Conservation (phyloP, 2,888 invertebrate species). For the Harpalus rufipes region DNA sequence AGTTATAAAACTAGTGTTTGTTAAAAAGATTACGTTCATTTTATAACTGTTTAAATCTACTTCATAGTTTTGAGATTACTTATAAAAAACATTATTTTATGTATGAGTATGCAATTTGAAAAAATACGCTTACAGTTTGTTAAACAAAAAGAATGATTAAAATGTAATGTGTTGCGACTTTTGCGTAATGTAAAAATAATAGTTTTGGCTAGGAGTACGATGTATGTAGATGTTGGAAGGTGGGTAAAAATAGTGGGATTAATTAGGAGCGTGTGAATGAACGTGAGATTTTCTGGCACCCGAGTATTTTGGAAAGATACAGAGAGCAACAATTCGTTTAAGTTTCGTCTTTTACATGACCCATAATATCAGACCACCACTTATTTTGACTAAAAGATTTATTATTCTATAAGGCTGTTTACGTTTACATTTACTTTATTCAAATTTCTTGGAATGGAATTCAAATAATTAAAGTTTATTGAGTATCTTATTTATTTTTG, state of each 20-base stretch:
- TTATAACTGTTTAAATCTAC: too few relatives aligned
- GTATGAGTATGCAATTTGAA: neutral
- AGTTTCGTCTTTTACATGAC: neutral
- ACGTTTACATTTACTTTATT: too few relatives aligned
- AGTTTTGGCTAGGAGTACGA: neutral
- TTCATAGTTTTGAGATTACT: too few relatives aligned
- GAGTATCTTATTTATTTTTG: too few relatives aligned
- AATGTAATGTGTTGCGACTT: neutral
- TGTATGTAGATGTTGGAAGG: slow-evolving; percentile 24
- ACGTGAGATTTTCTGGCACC: slow-evolving; percentile 50
- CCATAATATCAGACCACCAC: neutral
- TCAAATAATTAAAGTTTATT: too few relatives aligned
- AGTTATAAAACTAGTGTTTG: too few relatives aligned
- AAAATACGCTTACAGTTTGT: neutral
- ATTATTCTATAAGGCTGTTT: too few relatives aligned
- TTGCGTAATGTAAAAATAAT: slow-evolving; percentile 4
- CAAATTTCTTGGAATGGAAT: too few relatives aligned
- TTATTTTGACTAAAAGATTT: neutral
- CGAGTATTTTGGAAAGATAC: slow-evolving; percentile 38
- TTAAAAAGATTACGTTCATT: too few relatives aligned
- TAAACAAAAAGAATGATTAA: neutral
- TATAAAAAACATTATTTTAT: neutral
- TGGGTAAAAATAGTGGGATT: slow-evolving; percentile 42
- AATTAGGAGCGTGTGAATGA: slow-evolving; percentile 55
- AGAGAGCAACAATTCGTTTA: neutral